Conservation (phyloP, 2,797 vertebrate species). For the Chanos chanos region DNA sequence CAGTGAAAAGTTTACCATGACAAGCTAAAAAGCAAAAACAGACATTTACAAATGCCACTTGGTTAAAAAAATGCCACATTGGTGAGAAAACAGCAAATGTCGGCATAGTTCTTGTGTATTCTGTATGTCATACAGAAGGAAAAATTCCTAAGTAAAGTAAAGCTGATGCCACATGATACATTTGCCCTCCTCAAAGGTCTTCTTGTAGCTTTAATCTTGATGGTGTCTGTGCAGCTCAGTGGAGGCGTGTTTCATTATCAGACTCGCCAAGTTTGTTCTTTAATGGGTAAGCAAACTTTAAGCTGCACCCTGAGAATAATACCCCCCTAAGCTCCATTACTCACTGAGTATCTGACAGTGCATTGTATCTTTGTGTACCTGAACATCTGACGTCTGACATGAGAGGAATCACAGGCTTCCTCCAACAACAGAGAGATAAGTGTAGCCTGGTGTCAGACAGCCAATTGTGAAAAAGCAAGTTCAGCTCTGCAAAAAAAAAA, state of each 20-base stretch:
- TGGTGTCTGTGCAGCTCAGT: constrained; percentile 13
- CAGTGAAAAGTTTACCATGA: background rate
- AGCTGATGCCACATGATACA: background rate
- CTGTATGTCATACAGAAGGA: constrained; percentile 1
- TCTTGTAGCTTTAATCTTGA: constrained; percentile 9
- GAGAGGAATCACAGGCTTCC: constrained; percentile 53
- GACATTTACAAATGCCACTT: constrained; percentile 28
- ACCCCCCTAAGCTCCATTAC: constrained; percentile 64
- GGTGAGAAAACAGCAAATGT: background rate
- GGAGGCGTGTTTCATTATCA: constrained; percentile 61
- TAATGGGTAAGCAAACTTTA: constrained; percentile 60
- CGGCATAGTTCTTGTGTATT: constrained; percentile 35
- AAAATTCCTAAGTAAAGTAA: background rate
- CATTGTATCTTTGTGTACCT: constrained; percentile 62
- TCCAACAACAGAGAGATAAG: constrained; percentile 31
- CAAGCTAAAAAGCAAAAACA: constrained; percentile 10
- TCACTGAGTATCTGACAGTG: constrained; percentile 61
- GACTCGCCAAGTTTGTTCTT: constrained; percentile 60
- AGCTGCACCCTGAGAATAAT: constrained; percentile 63
- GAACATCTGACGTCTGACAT: constrained; percentile 64
- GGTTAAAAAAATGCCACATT: background rate
- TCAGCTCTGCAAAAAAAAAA: constrained; percentile 11
- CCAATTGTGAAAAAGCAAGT: background rate
- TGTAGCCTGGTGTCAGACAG: background rate
- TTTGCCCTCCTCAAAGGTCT: background rate